Evolutionary conservation across 2,888 invertebrate species (phyloP).

Genomic region (Argyresthia goedartella): DNA sequence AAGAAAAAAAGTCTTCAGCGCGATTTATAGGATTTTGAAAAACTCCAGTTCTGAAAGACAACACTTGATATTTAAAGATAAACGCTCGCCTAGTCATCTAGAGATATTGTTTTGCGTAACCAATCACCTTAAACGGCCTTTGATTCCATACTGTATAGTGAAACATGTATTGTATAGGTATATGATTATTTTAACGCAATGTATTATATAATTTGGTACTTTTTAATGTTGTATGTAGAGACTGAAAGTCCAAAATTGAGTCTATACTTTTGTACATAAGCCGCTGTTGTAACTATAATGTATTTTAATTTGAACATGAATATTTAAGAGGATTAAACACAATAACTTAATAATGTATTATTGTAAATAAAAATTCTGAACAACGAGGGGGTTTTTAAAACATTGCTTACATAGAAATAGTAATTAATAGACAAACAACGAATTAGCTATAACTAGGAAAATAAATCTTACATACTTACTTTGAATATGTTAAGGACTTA

Average conservation of each 20-base stretch:
- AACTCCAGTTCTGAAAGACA: no score
- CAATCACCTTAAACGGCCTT: no score
- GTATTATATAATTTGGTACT: conserved; percentile 32
- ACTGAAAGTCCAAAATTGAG: conserved; percentile 70
- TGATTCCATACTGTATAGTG: no score
- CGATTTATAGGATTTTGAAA: no score
- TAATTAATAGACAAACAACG: conserved; percentile 35
- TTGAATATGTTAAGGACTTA: no score
- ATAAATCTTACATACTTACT: no score
- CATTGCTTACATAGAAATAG: conserved; percentile 4
- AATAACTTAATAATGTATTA: conserved; percentile 63
- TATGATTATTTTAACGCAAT: neutral
- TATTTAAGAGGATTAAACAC: conserved; percentile 61
- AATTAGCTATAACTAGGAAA: conserved; percentile 19
- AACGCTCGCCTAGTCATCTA: no score
- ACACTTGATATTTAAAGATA: no score
- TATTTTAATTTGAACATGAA: conserved; percentile 52
- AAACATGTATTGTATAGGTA: neutral
- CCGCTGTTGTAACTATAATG: conserved; percentile 64
- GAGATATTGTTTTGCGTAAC: no score
- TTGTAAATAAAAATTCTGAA: conserved; percentile 48
- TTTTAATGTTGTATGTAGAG: conserved; percentile 51
- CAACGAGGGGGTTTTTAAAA: conserved; percentile 27
- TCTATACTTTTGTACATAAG: conserved; percentile 67
- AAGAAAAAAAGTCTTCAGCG: no score